A percentile compares a stretch with the other conserved stretches of the same genome.
Conservation (phyloP, 2,797 vertebrate species). For the Sternotherus odoratus region DNA sequence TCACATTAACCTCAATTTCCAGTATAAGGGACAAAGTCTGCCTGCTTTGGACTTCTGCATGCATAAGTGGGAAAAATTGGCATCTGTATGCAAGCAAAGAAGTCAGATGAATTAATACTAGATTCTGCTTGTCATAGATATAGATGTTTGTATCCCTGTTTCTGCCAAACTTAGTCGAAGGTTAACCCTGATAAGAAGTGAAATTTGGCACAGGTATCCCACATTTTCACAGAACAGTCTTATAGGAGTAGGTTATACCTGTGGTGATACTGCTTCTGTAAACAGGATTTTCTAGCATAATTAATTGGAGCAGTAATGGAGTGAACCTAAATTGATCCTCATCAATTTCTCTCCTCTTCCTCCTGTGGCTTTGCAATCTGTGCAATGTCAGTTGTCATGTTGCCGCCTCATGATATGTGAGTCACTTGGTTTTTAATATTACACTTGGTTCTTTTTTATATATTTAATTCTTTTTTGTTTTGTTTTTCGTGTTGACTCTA, state of each 20-base stretch:
- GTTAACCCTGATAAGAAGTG: background rate
- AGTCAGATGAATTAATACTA: background rate
- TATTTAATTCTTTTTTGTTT: background rate
- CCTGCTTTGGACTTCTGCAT: background rate
- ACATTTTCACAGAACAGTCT: background rate
- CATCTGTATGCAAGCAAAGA: rapidly evolving
- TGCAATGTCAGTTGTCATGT: background rate
- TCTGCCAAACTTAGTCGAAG: background rate
- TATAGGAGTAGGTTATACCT: background rate
- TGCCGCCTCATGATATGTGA: rapidly evolving
- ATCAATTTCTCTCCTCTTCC: background rate
- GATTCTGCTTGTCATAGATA: background rate
- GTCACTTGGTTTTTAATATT: rapidly evolving
- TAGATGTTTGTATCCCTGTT: background rate
- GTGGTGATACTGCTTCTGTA: background rate
- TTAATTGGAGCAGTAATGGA: background rate
- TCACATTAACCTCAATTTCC: background rate
- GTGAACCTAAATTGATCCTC: background rate
- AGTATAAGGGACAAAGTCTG: background rate
- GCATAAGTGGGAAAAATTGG: rapidly evolving
- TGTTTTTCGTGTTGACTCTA: background rate
- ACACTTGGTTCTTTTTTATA: background rate
- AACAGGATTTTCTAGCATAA: background rate
- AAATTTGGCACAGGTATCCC: background rate
- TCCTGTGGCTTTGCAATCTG: background rate